Base-by-base conservation (phyloP, 1,140 invertebrate species). In the Diachasma alloeum region DNA sequence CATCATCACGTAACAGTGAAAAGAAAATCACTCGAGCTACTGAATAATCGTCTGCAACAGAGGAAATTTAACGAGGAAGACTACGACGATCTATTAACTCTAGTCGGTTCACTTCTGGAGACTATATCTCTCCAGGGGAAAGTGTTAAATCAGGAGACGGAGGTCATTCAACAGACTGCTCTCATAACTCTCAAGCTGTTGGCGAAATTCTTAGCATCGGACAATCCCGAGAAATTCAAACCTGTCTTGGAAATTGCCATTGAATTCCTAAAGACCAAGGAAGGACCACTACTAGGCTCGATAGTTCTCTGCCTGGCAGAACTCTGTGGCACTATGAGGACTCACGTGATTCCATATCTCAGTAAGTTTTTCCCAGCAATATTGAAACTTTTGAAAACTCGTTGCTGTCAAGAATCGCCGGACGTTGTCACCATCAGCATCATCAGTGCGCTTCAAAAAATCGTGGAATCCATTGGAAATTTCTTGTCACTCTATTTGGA, bases 401-500 rank as follows among this genome's bases (percentile, higher is more conserved):
- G 92, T 59, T 90, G 87, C 19, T 71, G 85, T 26, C 84, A 90
- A 81, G 86, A 89, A 79, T 79, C 80, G 9, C 88, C 89, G 2
- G 85, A 88, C 75, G 79, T 87, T 4, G 87, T 93, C 3, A 86
- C 91, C 31, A 78, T 93, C 6, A 92, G 93, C 82, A 91, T 94
- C 10, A 90, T 97, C 0, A 95, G 94, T 15, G 92, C 94, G 0
- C 85, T 97, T 19, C 93, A 94, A 72, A 96, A 96, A 85, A 92
- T 97, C 24, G 91, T 97, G 0, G 94, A 96, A 81, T 94, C 93
- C 22, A 83, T 97, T 24, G 93, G 95, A 0, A 88, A 94, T 4
- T 97, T 98, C 82, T 86, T 97, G 24, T 96, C 95, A 79, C 93
- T 95, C 0, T 97, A 97, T 87, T 86, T 97, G 37, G 91, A 94